Conservation (phyloP, 2,113 vertebrate species). For the Pterocles gutturalis region DNA sequence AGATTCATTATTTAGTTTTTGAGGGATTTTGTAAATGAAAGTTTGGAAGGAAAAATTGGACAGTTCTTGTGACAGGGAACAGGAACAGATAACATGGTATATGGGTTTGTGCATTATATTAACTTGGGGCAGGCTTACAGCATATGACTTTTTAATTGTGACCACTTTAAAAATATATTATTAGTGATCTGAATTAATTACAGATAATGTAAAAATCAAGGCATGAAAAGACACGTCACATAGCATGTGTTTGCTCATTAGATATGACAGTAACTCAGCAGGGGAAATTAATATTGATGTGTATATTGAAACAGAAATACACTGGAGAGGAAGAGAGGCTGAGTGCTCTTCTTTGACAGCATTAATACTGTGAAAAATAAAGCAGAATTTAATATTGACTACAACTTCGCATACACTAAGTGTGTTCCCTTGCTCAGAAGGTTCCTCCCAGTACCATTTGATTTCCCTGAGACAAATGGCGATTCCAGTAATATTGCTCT, state of each 20-base stretch:
- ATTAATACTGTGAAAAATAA: neutral
- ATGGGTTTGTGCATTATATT: neutral
- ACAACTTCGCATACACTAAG: neutral
- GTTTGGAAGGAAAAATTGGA: neutral
- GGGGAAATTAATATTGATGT: constrained; percentile 51
- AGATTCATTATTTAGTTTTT: neutral
- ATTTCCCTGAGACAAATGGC: neutral
- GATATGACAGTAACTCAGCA: constrained; percentile 15
- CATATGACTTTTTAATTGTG: neutral
- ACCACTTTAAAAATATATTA: neutral
- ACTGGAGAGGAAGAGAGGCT: neutral
- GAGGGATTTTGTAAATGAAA: neutral
- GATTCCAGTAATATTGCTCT: neutral
- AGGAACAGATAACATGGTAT: neutral
- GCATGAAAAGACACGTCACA: constrained; percentile 21
- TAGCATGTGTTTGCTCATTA: constrained; percentile 38
- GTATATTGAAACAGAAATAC: constrained; percentile 31
- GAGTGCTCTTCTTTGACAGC: neutral
- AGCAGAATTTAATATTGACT: neutral
- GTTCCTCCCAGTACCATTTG: neutral
- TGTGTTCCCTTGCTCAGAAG: neutral
- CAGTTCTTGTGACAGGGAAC: neutral
- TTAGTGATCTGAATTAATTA: constrained; percentile 41
- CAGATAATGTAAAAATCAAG: constrained; percentile 33
- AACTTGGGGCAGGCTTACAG: neutral